A percentile compares a stretch with the other conserved stretches of the same genome.
Conservation (phyloP, 2,113 vertebrate species). For the Poeciliopsis retropinna region DNA sequence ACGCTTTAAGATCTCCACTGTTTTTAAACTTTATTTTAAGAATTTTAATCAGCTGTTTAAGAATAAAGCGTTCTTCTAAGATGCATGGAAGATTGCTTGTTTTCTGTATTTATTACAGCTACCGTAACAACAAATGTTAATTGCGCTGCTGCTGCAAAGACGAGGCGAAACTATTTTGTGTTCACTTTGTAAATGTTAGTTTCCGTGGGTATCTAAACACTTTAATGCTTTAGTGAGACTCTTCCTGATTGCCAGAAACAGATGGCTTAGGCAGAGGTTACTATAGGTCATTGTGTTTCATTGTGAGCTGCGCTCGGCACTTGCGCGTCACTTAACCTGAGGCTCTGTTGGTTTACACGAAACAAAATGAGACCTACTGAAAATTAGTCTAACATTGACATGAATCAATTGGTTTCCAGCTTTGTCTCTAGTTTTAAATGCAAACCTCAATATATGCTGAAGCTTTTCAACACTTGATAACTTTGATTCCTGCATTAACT, state of each 20-base stretch:
- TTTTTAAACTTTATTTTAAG: neutral
- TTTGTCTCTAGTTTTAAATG: neutral
- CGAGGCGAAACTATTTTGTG: neutral
- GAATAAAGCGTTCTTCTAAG: neutral
- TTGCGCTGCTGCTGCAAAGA: neutral
- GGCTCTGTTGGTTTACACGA: slow-evolving; percentile 3
- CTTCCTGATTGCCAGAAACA: slow-evolving; percentile 32
- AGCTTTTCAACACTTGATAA: too few relatives aligned
- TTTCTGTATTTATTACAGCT: too few relatives aligned
- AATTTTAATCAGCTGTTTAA: neutral
- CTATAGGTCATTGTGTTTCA: slow-evolving; percentile 72
- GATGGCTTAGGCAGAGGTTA: slow-evolving; percentile 67
- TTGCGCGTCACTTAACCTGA: neutral
- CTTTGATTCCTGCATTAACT: too few relatives aligned
- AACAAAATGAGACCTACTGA: neutral
- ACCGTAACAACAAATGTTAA: neutral
- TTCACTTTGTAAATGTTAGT: neutral
- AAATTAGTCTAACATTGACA: neutral
- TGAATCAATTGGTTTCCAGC: too few relatives aligned
- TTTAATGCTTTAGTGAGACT: neutral
- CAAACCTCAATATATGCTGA: neutral
- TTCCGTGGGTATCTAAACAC: neutral
- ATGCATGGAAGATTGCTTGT: neutral
- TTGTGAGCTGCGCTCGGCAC: neutral
- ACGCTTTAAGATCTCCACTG: neutral